phyloP scores from a whole-genome alignment of 2,797 vertebrate species.

The Pangasius djambal region DNA sequence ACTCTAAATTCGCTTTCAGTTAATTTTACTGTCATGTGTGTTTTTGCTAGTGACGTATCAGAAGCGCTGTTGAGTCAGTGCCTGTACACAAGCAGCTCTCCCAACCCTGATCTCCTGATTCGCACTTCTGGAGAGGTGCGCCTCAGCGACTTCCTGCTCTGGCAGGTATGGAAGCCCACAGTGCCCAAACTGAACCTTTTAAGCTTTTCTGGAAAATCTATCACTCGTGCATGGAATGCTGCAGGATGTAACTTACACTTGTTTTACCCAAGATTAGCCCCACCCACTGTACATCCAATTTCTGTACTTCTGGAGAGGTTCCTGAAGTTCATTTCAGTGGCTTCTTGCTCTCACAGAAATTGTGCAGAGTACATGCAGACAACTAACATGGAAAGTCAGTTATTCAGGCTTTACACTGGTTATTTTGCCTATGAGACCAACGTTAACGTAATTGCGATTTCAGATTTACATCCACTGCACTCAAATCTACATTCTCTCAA shows the following conservation, averaged over 20 bases:
- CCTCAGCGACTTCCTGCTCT: slow-evolving; percentile 96
- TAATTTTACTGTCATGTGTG: neutral
- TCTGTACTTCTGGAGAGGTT: neutral
- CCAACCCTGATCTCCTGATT: slow-evolving; percentile 93
- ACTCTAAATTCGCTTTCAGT: neutral
- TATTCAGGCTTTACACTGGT: neutral
- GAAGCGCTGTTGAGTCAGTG: slow-evolving; percentile 90
- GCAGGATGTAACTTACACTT: neutral
- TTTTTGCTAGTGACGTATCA: slow-evolving; percentile 84
- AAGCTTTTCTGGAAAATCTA: neutral
- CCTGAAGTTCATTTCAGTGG: neutral
- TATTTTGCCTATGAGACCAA: neutral
- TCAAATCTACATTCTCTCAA: neutral
- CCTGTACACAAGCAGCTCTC: slow-evolving; percentile 92
- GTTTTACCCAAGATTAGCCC: neutral
- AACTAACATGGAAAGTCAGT: neutral
- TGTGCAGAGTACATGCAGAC: neutral
- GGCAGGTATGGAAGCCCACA: slow-evolving; percentile 83
- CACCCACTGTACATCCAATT: neutral
- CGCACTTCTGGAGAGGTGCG: slow-evolving; percentile 97
- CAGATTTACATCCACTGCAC: neutral
- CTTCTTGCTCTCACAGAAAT: neutral
- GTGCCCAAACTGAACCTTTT: neutral
- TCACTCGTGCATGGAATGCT: neutral
- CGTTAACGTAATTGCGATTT: neutral